Evolutionary conservation across 2,113 vertebrate species (phyloP).

Genomic region (Lasiurus borealis): DNA sequence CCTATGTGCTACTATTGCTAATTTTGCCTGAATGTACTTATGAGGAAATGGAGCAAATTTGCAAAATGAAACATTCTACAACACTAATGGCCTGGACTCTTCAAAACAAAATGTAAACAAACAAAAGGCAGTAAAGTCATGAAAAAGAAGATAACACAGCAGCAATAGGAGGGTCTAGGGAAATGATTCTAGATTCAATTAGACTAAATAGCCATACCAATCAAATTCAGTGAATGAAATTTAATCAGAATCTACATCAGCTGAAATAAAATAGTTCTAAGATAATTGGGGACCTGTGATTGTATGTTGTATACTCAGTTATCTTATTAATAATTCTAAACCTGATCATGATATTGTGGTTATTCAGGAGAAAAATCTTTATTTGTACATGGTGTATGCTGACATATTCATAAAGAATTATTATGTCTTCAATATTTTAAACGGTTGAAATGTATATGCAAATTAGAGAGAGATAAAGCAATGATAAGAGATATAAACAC

Average conservation of each 20-base stretch:
- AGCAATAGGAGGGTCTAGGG: background rate
- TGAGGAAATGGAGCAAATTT: background rate
- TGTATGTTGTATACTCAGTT: background rate
- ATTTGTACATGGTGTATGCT: background rate
- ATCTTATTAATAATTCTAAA: background rate
- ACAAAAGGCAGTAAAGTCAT: background rate
- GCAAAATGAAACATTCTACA: background rate
- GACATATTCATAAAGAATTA: background rate
- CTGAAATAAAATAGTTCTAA: background rate
- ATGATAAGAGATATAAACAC: background rate
- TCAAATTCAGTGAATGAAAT: background rate
- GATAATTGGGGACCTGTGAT: background rate
- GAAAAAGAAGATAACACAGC: background rate
- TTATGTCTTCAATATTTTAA: background rate
- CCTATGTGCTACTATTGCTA: background rate
- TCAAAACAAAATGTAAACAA: background rate
- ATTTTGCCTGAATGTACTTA: background rate
- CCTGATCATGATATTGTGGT: background rate
- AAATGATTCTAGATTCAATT: background rate
- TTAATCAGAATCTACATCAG: background rate
- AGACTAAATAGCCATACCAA: background rate
- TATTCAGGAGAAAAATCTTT: background rate
- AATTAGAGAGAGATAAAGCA: background rate
- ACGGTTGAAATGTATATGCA: background rate
- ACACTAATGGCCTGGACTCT: background rate